Conservation (phyloP, 1,140 invertebrate species). For the Drosophila albomicans region DNA sequence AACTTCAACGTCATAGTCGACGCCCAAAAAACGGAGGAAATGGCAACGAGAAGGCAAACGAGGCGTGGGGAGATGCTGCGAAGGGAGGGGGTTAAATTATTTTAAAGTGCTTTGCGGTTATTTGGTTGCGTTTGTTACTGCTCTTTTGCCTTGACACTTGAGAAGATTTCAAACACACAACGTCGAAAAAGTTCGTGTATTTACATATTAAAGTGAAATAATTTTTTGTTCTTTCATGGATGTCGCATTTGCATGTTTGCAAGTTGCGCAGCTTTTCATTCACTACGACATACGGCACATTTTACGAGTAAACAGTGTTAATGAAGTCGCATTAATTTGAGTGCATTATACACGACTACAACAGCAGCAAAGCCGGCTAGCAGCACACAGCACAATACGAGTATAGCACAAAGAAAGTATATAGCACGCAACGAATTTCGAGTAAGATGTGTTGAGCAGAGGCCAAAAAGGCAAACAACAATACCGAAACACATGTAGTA, state of each 20-base stretch:
- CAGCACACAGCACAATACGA: not conserved
- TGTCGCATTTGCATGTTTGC: slow-evolving; percentile 54
- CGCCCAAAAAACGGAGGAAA: not conserved
- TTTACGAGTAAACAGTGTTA: slow-evolving; percentile 79
- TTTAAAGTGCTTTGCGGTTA: slow-evolving; percentile 77
- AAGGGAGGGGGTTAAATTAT: slow-evolving; percentile 58
- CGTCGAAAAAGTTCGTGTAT: slow-evolving; percentile 33
- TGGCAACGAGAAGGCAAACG: not conserved
- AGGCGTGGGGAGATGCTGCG: not conserved
- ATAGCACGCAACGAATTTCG: slow-evolving; percentile 14
- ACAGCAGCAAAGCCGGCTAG: slow-evolving; percentile 48
- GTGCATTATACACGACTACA: slow-evolving; percentile 69
- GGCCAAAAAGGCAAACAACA: slow-evolving; percentile 41
- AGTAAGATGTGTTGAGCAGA: slow-evolving; percentile 24
- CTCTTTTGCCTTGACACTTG: slow-evolving; percentile 53
- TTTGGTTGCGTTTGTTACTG: slow-evolving; percentile 52
- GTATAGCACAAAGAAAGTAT: slow-evolving; percentile 5
- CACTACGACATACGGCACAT: slow-evolving; percentile 32
- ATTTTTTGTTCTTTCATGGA: slow-evolving; percentile 13
- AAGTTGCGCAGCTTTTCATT: slow-evolving; percentile 29
- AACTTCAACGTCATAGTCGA: slow-evolving; percentile 2
- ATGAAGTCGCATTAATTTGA: slow-evolving; percentile 82
- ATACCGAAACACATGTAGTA: slow-evolving; percentile 21
- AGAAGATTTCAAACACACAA: slow-evolving; percentile 33
- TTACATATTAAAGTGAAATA: slow-evolving; percentile 59